These are phyloP conservation scores for Parambassis ranga DNA, from an alignment of 2,797 vertebrate species.

Conservation along the genomic window DNA sequence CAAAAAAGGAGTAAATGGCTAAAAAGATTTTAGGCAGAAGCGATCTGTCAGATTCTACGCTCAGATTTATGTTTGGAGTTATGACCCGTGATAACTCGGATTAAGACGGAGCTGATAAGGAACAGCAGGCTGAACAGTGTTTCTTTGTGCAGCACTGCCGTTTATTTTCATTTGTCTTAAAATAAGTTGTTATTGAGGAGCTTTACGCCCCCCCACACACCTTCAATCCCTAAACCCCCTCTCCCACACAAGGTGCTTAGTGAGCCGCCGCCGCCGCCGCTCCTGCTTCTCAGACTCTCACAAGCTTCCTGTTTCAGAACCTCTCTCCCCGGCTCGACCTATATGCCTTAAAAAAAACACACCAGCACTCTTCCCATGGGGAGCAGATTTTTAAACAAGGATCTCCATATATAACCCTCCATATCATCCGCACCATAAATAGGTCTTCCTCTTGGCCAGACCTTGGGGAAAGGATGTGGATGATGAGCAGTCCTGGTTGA, in stretches of 20 bases:
- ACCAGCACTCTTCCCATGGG: not conserved
- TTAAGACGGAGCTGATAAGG: slow-evolving; percentile 12
- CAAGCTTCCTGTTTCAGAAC: slow-evolving; percentile 42
- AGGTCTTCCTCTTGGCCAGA: slow-evolving; percentile 53
- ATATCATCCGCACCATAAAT: slow-evolving; percentile 57
- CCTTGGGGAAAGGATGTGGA: slow-evolving; percentile 61
- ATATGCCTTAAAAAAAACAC: slow-evolving; percentile 4
- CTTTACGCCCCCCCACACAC: not conserved
- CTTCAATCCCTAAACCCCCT: slow-evolving; percentile 4
- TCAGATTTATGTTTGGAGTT: slow-evolving; percentile 1
- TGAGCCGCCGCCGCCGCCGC: not conserved
- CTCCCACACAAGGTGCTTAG: slow-evolving; percentile 50
- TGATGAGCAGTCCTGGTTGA: slow-evolving; percentile 43
- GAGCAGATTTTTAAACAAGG: slow-evolving; percentile 5
- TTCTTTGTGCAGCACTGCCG: slow-evolving; percentile 41
- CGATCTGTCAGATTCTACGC: not conserved
- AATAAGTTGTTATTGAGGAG: slow-evolving; percentile 57
- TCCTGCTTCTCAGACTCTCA: slow-evolving; percentile 32
- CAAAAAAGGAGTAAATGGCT: slow-evolving; percentile 45
- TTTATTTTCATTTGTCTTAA: slow-evolving; percentile 67
- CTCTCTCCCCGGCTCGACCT: not conserved
- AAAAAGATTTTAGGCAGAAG: slow-evolving; percentile 6
- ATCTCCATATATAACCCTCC: slow-evolving; percentile 40
- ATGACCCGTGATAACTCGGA: slow-evolving; percentile 5
- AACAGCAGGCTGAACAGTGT: slow-evolving; percentile 18